phyloP scores from a whole-genome alignment of 37 sponge, comb jelly and placozoan species.

The Aphrocallistes beatrix region DNA sequence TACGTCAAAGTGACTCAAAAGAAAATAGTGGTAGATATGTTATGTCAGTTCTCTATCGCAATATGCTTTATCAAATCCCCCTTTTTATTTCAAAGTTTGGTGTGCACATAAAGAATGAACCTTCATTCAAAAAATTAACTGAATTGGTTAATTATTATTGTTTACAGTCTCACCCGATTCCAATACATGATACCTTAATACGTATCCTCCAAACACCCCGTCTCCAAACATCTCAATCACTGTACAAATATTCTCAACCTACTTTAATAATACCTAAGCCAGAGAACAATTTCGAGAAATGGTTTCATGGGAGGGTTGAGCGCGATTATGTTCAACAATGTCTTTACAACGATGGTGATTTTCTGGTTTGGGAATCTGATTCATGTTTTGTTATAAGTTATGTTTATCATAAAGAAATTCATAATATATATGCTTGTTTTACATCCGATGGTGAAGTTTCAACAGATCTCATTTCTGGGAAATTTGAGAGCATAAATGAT shows the following conservation, averaged over 20 bases:
- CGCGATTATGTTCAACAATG: neutral
- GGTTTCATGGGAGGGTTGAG: neutral
- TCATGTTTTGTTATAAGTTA: neutral
- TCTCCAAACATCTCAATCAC: neutral
- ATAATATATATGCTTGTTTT: neutral
- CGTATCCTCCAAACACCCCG: neutral
- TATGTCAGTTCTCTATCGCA: neutral
- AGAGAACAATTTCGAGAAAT: neutral
- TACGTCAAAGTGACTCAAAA: neutral
- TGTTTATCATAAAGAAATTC: neutral
- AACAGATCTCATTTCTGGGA: neutral
- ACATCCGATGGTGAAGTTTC: neutral
- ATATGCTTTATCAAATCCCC: neutral
- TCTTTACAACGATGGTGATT: neutral
- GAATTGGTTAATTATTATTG: neutral
- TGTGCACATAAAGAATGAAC: neutral
- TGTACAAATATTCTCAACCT: no score
- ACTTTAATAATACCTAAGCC: no score
- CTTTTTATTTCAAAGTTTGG: neutral
- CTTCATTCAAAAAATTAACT: neutral
- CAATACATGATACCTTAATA: neutral
- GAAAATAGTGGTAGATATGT: neutral
- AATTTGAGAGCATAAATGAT: neutral
- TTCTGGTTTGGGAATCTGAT: neutral
- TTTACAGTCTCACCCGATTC: neutral